Percentiles rank a stretch among this genome's conserved stretches.
These are phyloP conservation scores for Gobiocypris rarus DNA, from an alignment of 2,113 vertebrate species.

Conservation along the genomic window DNA sequence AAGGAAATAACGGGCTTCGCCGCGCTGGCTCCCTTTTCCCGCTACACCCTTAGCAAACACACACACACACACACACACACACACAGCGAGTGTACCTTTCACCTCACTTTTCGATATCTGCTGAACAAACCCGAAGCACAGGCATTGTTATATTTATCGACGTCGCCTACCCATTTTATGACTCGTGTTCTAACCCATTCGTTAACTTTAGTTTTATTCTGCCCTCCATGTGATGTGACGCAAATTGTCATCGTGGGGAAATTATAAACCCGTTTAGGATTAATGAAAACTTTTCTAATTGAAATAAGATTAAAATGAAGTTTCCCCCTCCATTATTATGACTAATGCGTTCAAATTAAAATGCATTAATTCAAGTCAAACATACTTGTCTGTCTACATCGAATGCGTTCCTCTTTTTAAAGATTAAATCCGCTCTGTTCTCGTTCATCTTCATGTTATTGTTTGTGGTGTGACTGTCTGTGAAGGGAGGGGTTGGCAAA, in stretches of 20 bases:
- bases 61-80: slow-evolving; percentile 38
- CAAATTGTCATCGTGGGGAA: not conserved
- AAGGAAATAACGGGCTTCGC: slow-evolving; percentile 74
- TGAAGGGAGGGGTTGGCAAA: slow-evolving; percentile 62
- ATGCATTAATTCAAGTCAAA: not conserved
- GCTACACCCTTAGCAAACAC: slow-evolving; percentile 64
- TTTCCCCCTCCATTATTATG: too few species aligned
- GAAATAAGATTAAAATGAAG: too few species aligned
- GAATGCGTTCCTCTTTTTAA: not conserved
- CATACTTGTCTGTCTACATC: too few species aligned
- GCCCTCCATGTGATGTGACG: not conserved
- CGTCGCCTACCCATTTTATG: slow-evolving; percentile 20
- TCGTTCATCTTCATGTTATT: not conserved
- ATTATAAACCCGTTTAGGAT: not conserved
- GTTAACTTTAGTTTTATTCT: not conserved
- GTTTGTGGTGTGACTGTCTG: slow-evolving; percentile 29
- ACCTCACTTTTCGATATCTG: slow-evolving; percentile 34
- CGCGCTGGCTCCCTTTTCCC: slow-evolving; percentile 46
- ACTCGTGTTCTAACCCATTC: not conserved
- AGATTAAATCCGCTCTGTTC: not conserved
- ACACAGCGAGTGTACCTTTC: slow-evolving; percentile 22
- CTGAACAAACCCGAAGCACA: not conserved
- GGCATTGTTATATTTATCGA: slow-evolving; percentile 12
- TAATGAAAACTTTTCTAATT: too few species aligned
- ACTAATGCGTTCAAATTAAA: not conserved